These are phyloP conservation scores for Chromis chromis DNA, from an alignment of 2,797 vertebrate genomes.

Conservation along the genomic window DNA sequence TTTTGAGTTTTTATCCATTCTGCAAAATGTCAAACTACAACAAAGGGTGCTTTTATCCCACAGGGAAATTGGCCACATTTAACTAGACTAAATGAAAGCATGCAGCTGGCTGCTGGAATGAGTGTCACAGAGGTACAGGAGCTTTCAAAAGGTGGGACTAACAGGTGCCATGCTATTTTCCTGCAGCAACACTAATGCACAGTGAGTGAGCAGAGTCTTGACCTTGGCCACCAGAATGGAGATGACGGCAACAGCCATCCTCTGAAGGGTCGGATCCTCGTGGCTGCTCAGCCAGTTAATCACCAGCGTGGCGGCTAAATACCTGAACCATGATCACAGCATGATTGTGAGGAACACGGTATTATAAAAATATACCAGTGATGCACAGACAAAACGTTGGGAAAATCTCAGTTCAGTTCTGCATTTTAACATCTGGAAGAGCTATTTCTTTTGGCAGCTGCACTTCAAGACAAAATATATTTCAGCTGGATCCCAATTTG, in stretches of 20 bases:
- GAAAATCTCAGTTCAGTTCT: conserved; percentile 24
- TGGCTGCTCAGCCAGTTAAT: conserved; percentile 94
- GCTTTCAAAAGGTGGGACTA: conserved; percentile 28
- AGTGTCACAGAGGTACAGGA: conserved; percentile 21
- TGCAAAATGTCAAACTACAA: conserved; percentile 35
- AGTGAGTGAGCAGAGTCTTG: conserved; percentile 49
- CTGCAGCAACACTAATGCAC: conserved; percentile 44
- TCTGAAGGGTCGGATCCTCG: conserved; percentile 92
- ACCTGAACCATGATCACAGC: conserved; percentile 81
- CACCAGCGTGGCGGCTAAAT: conserved; percentile 92
- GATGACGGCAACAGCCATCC: conserved; percentile 94
- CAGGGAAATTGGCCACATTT: conserved; percentile 7
- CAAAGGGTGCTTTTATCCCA: background rate
- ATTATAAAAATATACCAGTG: conserved; percentile 42
- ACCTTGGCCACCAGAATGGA: conserved; percentile 95
- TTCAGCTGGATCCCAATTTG: conserved; percentile 46
- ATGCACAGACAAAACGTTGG: conserved; percentile 18
- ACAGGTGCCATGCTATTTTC: conserved; percentile 42
- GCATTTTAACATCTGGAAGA: conserved; percentile 46
- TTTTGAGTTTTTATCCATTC: conserved; percentile 5
- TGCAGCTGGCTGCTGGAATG: conserved; percentile 9
- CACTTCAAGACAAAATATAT: conserved; percentile 31
- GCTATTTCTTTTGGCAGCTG: conserved; percentile 51
- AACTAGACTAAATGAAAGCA: conserved; percentile 27
- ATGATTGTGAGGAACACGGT: conserved; percentile 15